A percentile compares a stretch with the other conserved stretches of the same genome.
Conservation (phyloP, 2,113 vertebrate genomes). For the Coregonus clupeaformis region DNA sequence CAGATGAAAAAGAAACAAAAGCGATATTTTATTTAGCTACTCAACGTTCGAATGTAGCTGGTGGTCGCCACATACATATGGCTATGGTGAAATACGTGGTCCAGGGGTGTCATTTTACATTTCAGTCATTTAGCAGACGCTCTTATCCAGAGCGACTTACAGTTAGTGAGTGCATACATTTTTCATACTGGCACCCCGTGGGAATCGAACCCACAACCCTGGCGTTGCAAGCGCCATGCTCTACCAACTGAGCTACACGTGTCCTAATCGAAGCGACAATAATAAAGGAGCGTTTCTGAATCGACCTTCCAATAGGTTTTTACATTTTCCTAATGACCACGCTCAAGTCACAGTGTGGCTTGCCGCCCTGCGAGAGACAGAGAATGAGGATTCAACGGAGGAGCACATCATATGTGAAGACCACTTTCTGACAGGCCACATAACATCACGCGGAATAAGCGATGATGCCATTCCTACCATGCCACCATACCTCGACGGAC, state of each 20-base stretch:
- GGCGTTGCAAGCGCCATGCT: too few relatives aligned
- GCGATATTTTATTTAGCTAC: not conserved
- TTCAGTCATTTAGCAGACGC: too few relatives aligned
- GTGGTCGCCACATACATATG: not conserved
- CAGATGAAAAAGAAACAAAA: too few relatives aligned
- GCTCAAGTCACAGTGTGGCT: slow-evolving; percentile 70
- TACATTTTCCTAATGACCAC: slow-evolving; percentile 48
- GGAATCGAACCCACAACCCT: too few relatives aligned
- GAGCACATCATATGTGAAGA: slow-evolving; percentile 71
- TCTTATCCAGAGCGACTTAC: too few relatives aligned
- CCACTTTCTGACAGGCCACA: slow-evolving; percentile 74
- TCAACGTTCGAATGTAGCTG: not conserved
- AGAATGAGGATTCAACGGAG: slow-evolving; percentile 43
- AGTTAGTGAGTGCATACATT: too few relatives aligned
- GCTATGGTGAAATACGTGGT: slow-evolving; percentile 60
- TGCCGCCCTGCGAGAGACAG: slow-evolving; percentile 67
- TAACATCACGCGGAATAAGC: slow-evolving; percentile 52
- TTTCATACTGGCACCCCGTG: too few relatives aligned
- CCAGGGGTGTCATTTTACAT: slow-evolving; percentile 46
- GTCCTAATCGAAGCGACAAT: slow-evolving; percentile 40
- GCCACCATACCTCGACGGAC: slow-evolving; percentile 64
- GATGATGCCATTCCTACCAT: slow-evolving; percentile 72
- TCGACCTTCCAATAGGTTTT: slow-evolving; percentile 49
- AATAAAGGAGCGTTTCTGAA: slow-evolving; percentile 14
- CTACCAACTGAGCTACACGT: too few relatives aligned